Base-by-base conservation (phyloP, 2,888 invertebrate species). In the Apotomis capreana region DNA sequence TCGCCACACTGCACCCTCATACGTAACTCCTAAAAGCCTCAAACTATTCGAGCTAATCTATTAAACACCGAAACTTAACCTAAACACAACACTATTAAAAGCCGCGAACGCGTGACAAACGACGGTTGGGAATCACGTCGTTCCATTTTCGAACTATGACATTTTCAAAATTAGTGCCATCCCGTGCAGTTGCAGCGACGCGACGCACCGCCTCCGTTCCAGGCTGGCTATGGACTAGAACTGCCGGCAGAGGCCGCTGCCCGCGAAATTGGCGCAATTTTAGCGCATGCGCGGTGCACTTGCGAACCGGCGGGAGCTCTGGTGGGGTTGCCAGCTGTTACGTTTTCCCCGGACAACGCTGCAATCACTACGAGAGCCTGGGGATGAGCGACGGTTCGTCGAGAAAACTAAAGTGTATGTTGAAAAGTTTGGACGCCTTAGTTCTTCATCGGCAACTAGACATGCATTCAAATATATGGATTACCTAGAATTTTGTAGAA, bases 191-290 rank as follows among this genome's bases (percentile, higher is more conserved):
- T 81, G 79, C 80, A 68, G 81, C 78, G 84, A 82, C 84, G 85
- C 87, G 86, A 87, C 88, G 88, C 89, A 87, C 88, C 90, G 90
- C 89, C 87, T 89, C 90, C 83, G 83, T 83, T 77, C 78, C 81
- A 82, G 83, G 85, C 80, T 85, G 81, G 80, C 82, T 84, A 81
- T 79, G 81, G 84, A 92, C 91, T 91, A 89, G 83, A 86, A 83
- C 82, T 79, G 80, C 85, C 92, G 87, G 81, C 84, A 92, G 92
- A 92, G 92, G 92, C 85, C 92, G 91, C 91, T 89, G 87, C 82
- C 78, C 78, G 84, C 87, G 84, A 89, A 92, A 93, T 92, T 92
- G 92, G 92, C 92, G 92, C 92, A 93, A 91, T 90, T 90, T 87
- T 77, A 77, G 84, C 92, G 92, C 92, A 92, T 90, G 92, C 92